Conservation (phyloP, 2,797 vertebrate genomes). For the Remorina albescens region DNA sequence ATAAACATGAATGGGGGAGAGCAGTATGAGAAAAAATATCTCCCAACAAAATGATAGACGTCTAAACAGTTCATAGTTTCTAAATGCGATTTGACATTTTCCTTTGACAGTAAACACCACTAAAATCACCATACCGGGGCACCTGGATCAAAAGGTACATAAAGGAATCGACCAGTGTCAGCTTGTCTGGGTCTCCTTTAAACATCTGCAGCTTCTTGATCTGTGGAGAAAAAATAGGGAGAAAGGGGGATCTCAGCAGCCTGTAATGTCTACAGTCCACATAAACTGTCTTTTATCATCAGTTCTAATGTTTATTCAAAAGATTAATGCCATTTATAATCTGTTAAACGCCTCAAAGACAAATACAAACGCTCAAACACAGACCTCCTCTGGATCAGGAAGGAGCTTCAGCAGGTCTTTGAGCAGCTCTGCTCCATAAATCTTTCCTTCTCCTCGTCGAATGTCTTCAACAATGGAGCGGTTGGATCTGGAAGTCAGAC, state of each 20-base stretch:
- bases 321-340: conserved; percentile 26
- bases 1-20: not conserved
- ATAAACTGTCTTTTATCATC: conserved; percentile 41
- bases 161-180: conserved; percentile 96
- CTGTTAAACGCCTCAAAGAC: conserved; percentile 19
- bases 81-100: conserved; percentile 29
- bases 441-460: conserved; percentile 88
- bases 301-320: conserved; percentile 11
- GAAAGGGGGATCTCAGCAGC: conserved; percentile 49
- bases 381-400: conserved; percentile 95
- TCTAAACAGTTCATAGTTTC: not conserved
- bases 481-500: conserved; percentile 87
- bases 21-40: not conserved
- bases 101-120: conserved; percentile 18
- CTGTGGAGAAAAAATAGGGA: conserved; percentile 74
- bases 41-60: not conserved
- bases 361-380: conserved; percentile 28
- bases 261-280: not conserved
- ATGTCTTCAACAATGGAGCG: conserved; percentile 95
- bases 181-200: conserved; percentile 92
- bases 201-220: conserved; percentile 93
- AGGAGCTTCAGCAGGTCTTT: conserved; percentile 95
- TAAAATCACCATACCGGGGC: conserved; percentile 89
- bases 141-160: conserved; percentile 95
- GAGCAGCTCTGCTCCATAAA: conserved; percentile 90